Percentiles rank a stretch among this genome's conserved stretches.
phyloP scores from a whole-genome alignment of 37 sponge, comb jelly and placozoan genomes.

The Dysidea cf. avara region DNA sequence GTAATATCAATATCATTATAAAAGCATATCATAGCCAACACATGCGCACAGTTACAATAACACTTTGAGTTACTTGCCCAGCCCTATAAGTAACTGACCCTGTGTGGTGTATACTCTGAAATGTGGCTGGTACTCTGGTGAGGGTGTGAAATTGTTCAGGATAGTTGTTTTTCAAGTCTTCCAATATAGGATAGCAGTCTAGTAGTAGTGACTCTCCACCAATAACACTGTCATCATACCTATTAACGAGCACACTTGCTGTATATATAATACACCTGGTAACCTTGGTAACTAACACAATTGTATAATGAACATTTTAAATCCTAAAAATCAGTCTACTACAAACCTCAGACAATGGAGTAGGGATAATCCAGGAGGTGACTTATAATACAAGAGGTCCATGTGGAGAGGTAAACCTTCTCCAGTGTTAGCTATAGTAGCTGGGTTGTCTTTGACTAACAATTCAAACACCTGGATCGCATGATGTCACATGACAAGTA shows the following conservation, averaged over 20 bases:
- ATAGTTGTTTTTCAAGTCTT: conserved; percentile 40
- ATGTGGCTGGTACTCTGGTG: conserved; percentile 63
- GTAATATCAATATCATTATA: too few relatives aligned
- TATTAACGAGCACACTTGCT: background rate
- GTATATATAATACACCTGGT: too few relatives aligned
- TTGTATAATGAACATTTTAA: too few relatives aligned
- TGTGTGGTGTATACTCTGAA: conserved; percentile 65
- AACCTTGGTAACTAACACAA: too few relatives aligned
- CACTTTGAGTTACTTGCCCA: too few relatives aligned
- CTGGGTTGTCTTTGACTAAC: conserved; percentile 12
- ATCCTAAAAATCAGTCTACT: too few relatives aligned
- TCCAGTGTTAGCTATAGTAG: conserved; percentile 55
- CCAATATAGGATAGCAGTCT: conserved; percentile 47
- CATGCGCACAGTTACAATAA: too few relatives aligned
- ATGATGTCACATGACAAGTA: too few relatives aligned
- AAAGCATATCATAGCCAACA: too few relatives aligned
- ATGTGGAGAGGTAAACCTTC: conserved; percentile 34
- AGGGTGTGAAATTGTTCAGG: conserved; percentile 57
- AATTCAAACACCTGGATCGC: conserved; percentile 44
- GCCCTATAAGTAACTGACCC: conserved; percentile 9
- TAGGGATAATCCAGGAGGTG: conserved; percentile 71
- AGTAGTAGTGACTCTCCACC: conserved; percentile 66
- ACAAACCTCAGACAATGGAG: conserved; percentile 62
- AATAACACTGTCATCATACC: conserved; percentile 60
- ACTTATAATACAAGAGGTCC: conserved; percentile 65